Conservation (phyloP, 2,797 vertebrate genomes). For the Kryptopterus vitreolus region DNA sequence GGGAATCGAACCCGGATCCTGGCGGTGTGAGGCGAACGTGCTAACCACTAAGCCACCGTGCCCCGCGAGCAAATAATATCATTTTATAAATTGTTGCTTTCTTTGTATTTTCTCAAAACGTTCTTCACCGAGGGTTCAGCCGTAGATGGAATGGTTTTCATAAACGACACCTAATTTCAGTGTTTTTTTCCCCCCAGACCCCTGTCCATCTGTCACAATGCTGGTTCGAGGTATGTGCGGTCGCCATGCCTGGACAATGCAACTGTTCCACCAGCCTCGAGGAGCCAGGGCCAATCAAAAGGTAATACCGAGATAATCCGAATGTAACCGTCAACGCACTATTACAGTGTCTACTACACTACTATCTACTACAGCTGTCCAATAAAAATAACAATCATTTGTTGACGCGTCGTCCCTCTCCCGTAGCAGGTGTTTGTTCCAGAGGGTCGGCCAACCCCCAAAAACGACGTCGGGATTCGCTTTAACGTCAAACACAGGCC, state of each 20-base stretch:
- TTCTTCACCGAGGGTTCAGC: no score
- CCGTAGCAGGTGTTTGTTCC: slow-evolving; percentile 78
- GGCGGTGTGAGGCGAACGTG: no score
- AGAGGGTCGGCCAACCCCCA: slow-evolving; percentile 74
- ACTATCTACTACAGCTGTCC: neutral
- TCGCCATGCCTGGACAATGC: slow-evolving; percentile 86
- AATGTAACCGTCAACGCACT: neutral
- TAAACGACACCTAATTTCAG: no score
- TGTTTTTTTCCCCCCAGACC: slow-evolving; percentile 75
- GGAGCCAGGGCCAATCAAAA: slow-evolving; percentile 85
- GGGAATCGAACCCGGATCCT: no score
- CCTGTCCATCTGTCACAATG: slow-evolving; percentile 85
- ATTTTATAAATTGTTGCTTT: no score
- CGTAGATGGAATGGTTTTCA: no score
- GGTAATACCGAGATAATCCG: slow-evolving; percentile 63
- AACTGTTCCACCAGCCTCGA: slow-evolving; percentile 88
- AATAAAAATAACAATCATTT: neutral
- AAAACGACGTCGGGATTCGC: slow-evolving; percentile 80
- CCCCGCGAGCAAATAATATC: no score
- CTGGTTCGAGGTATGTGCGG: slow-evolving; percentile 87
- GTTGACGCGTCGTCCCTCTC: neutral
- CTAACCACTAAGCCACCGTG: no score
- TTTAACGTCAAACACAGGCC: slow-evolving; percentile 82
- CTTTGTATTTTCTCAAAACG: no score
- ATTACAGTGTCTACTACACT: neutral